phyloP scores from a whole-genome alignment of 2,113 vertebrate genomes.

The Larimichthys polyactis region DNA sequence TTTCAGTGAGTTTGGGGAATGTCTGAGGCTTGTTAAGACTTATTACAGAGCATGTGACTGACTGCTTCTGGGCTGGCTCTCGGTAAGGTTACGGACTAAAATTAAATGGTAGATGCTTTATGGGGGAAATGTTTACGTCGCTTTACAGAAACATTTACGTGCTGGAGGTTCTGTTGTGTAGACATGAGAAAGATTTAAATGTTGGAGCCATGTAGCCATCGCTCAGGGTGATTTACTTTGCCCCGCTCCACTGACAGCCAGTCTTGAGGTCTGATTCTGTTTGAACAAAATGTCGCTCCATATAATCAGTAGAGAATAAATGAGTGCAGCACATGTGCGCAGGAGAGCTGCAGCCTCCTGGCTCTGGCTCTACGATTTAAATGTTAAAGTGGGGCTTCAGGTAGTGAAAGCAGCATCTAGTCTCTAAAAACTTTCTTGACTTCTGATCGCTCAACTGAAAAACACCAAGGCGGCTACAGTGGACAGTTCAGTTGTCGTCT shows the following conservation, averaged over 20 bases:
- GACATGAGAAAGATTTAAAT: conserved; percentile 19
- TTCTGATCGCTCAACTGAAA: conserved; percentile 27
- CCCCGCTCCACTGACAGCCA: background rate
- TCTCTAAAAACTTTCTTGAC: conserved; percentile 27
- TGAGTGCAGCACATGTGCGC: background rate
- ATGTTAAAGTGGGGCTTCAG: conserved; percentile 29
- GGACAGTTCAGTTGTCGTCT: conserved; percentile 2
- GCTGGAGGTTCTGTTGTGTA: background rate
- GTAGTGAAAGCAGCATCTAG: conserved; percentile 18
- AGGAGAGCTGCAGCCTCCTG: background rate
- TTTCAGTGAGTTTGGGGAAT: conserved; percentile 53
- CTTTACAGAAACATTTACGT: conserved; percentile 38
- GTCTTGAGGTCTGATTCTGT: conserved; percentile 18
- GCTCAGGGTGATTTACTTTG: conserved; percentile 18
- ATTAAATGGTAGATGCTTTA: conserved; percentile 18
- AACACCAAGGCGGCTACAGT: conserved; percentile 9
- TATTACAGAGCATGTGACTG: conserved; percentile 47
- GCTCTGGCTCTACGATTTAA: conserved; percentile 13
- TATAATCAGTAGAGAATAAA: conserved; percentile 25
- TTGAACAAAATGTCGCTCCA: conserved; percentile 27
- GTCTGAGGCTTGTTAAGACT: conserved; percentile 29
- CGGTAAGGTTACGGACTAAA: background rate
- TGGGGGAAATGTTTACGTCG: conserved; percentile 37
- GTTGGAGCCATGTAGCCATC: background rate
- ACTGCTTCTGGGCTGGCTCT: background rate